Evolutionary conservation across 2,113 vertebrate genomes (phyloP).

Genomic region (Danionella cerebrum): DNA sequence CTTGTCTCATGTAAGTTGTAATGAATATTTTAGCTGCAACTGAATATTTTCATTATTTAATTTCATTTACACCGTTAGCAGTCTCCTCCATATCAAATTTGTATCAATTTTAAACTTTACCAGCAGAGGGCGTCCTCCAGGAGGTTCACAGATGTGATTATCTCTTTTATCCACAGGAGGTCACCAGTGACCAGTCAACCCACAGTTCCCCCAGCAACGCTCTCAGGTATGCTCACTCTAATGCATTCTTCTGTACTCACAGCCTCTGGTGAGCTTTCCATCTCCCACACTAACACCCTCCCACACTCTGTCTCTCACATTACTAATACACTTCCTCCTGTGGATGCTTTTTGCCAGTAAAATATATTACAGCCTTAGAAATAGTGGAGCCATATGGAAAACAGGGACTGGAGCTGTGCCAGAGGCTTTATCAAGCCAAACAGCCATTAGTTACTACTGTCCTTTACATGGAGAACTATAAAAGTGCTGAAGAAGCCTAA

Average conservation of each 20-base stretch:
- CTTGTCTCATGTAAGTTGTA: no score
- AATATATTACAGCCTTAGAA: slow-evolving; percentile 37
- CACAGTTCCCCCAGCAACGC: slow-evolving; percentile 81
- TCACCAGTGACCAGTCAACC: slow-evolving; percentile 80
- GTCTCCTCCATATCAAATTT: no score
- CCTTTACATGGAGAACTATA: slow-evolving; percentile 2
- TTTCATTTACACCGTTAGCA: no score
- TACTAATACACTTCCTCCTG: slow-evolving; percentile 35
- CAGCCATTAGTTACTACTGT: slow-evolving; percentile 1
- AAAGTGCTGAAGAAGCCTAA: no score
- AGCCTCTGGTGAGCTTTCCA: slow-evolving; percentile 35
- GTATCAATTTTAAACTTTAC: neutral
- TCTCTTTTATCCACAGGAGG: slow-evolving; percentile 71
- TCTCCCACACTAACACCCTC: slow-evolving; percentile 30
- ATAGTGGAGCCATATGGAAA: slow-evolving; percentile 35
- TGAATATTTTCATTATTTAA: no score
- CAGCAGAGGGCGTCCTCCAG: slow-evolving; percentile 47
- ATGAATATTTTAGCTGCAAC: no score
- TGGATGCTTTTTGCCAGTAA: slow-evolving; percentile 36
- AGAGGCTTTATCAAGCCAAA: slow-evolving; percentile 31
- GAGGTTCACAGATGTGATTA: slow-evolving; percentile 43
- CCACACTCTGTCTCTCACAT: slow-evolving; percentile 44
- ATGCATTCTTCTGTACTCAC: no score
- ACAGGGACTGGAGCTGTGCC: slow-evolving; percentile 20
- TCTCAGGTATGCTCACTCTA: slow-evolving; percentile 76